Base-by-base conservation (phyloP, 2,797 vertebrate genomes). In the Aldrovandia affinis region DNA sequence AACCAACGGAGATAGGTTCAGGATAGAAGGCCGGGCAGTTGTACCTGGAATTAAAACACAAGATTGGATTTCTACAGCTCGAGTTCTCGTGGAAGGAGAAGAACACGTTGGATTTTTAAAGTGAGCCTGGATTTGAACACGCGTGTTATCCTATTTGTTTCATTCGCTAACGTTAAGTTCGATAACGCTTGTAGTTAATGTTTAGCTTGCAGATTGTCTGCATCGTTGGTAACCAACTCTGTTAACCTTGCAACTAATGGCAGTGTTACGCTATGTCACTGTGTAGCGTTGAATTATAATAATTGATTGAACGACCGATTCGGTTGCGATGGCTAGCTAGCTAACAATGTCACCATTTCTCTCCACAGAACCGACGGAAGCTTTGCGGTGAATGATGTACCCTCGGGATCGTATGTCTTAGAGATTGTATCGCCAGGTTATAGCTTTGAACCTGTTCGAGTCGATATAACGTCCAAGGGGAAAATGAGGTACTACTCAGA, bases 401-500 rank as follows among this genome's bases (percentile, higher is more conserved):
- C 98, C 10, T 97, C 98, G 42, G 98, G 98, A 88, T 99, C 98
- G 30, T 99, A 99, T 0, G 97, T 99, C 18, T 96, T 99, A 73
- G 98, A 99, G 93, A 90, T 99, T 83, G 90, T 98, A 89, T 97
- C 97, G 14, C 97, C 98, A 44, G 95, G 95, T 63, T 97, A 96
- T 85, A 97, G 95, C 90, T 99, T 99, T 93, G 98, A 99, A 65
- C 96, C 98, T 0, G 95, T 97, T 36, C 95, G 98, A 92, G 98
- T 99, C 30, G 98, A 99, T 90, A 99, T 99, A 87, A 99, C 98
- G 78, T 97, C 98, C 83, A 99, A 99, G 92, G 98, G 98, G 44
- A 99, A 99, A 96, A 99, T 99, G 97, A 98, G 98, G 98, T 99
- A 89, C 87, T 86, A 1, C 47, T n/a, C 25, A 44, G 28, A 18